Conservation (phyloP, 2,113 vertebrate species). For the Lonchura striata region DNA sequence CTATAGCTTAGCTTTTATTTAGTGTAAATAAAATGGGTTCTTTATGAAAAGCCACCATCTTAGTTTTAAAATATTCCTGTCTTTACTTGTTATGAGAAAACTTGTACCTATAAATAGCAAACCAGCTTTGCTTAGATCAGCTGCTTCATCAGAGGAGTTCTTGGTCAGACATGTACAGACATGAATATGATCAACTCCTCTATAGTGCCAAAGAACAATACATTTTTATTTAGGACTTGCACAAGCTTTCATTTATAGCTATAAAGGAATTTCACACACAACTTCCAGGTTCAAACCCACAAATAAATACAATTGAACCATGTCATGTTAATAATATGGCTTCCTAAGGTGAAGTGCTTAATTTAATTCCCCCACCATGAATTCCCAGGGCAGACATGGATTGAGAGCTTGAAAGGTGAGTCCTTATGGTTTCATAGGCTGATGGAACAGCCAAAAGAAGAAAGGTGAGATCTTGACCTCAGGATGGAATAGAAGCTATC, state of each 20-base stretch:
- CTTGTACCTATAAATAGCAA: slow-evolving; percentile 63
- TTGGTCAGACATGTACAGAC: slow-evolving; percentile 64
- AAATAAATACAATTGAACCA: slow-evolving; percentile 48
- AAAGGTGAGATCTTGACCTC: not conserved
- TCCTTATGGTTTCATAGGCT: not conserved
- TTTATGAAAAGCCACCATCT: slow-evolving; percentile 53
- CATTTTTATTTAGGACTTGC: slow-evolving; percentile 44
- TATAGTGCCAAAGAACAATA: slow-evolving; percentile 50
- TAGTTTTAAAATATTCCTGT: slow-evolving; percentile 27
- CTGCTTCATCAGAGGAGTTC: slow-evolving; percentile 50
- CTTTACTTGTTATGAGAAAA: slow-evolving; percentile 55
- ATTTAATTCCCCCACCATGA: not conserved
- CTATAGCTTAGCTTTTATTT: slow-evolving; percentile 63
- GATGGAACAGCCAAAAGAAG: not conserved
- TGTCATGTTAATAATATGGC: slow-evolving; percentile 1
- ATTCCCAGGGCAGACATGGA: slow-evolving; percentile 30
- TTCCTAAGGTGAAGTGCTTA: not conserved
- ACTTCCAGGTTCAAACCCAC: slow-evolving; percentile 1
- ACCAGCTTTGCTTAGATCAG: slow-evolving; percentile 57
- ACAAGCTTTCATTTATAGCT: slow-evolving; percentile 61
- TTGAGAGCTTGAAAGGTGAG: slow-evolving; percentile 47
- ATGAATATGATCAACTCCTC: slow-evolving; percentile 50
- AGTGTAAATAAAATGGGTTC: slow-evolving; percentile 66
- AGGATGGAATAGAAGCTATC: not conserved
- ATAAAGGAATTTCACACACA: slow-evolving; percentile 24